Conservation (phyloP, 1,140 invertebrate species). For the Lordiphosa mommai region DNA sequence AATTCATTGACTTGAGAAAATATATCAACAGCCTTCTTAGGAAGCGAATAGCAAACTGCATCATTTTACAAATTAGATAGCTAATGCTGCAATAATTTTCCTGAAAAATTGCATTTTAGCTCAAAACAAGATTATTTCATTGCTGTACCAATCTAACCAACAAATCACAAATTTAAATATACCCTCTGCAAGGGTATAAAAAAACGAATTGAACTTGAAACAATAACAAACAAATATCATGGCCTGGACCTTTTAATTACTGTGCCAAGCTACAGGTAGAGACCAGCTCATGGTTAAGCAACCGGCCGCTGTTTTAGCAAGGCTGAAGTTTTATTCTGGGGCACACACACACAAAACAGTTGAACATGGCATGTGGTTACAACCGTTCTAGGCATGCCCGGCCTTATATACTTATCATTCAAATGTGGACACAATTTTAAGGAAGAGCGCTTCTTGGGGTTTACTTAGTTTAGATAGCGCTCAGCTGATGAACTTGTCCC, state of each 20-base stretch:
- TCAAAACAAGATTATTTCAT: too few species aligned
- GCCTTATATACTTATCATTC: too few species aligned
- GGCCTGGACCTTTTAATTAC: not conserved
- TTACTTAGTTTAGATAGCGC: conserved; percentile 9
- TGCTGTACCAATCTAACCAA: too few species aligned
- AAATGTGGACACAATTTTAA: conserved; percentile 52
- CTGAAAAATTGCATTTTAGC: too few species aligned
- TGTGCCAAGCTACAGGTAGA: conserved; percentile 65
- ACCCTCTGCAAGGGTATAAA: too few species aligned
- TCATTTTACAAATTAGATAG: too few species aligned
- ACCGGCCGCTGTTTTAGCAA: conserved; percentile 65
- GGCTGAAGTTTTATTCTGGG: conserved; percentile 38
- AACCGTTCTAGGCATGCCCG: conserved; percentile 10
- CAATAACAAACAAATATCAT: not conserved
- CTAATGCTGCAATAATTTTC: too few species aligned
- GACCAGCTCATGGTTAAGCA: conserved; percentile 39
- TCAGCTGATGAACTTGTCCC: conserved; percentile 70
- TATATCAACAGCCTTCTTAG: too few species aligned
- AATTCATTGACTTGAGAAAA: too few species aligned
- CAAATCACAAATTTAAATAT: too few species aligned
- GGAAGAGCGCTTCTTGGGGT: conserved; percentile 46
- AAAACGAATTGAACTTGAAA: too few species aligned
- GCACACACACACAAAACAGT: conserved; percentile 14
- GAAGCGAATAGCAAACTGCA: too few species aligned
- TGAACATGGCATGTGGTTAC: not conserved